Conservation (phyloP, 1,140 invertebrate species). For the Papilio polyxenes region DNA sequence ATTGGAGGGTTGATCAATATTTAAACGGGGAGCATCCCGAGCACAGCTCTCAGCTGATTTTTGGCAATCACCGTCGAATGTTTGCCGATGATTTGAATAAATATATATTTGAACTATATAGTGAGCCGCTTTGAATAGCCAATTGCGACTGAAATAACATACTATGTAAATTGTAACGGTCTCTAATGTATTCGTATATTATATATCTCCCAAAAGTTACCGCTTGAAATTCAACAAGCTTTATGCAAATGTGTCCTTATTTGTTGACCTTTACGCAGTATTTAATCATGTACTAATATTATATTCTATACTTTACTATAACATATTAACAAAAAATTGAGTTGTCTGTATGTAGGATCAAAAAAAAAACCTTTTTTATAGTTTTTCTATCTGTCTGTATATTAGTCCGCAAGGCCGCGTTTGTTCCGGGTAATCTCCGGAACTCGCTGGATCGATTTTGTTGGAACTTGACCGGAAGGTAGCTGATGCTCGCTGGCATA, state of each 20-base stretch:
- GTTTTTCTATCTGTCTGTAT: no score
- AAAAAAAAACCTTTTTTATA: no score
- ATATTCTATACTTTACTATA: not conserved
- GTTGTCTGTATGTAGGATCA: no score
- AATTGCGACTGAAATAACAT: slow-evolving; percentile 26
- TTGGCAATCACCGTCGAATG: slow-evolving; percentile 38
- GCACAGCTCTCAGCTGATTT: slow-evolving; percentile 34
- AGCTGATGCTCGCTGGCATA: no score
- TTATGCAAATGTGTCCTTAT: not conserved
- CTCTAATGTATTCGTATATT: not conserved
- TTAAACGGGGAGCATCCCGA: slow-evolving; percentile 25
- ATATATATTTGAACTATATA: slow-evolving; percentile 38
- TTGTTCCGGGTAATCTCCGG: no score
- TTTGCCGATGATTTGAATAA: slow-evolving; percentile 37
- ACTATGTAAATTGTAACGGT: not conserved
- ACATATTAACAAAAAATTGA: no score
- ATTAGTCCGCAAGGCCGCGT: no score
- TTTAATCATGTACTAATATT: not conserved
- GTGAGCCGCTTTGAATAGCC: slow-evolving; percentile 33
- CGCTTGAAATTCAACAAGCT: not conserved
- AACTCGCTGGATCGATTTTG: no score
- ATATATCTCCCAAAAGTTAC: not conserved
- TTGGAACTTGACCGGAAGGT: no score
- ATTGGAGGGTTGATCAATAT: slow-evolving; percentile 39
- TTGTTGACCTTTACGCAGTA: not conserved